Evolutionary conservation across 2,888 invertebrate genomes (phyloP), one percentile per base, ranked within the genome.

Genomic region (Aphidius colemani): DNA sequence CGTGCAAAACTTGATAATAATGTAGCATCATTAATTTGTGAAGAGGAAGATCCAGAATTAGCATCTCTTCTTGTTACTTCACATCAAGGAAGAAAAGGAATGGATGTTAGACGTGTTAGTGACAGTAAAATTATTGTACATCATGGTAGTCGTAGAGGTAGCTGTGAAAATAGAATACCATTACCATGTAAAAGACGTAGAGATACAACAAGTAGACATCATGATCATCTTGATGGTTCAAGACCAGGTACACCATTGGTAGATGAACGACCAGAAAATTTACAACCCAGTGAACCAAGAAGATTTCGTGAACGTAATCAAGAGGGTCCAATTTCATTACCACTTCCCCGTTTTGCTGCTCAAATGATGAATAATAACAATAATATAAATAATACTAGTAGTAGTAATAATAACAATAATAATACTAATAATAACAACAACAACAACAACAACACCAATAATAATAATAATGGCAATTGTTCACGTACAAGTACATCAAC

Each of bases 311-410:
- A 90, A 84, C 74, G 86, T 87, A 79, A 86, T 86, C 86, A 83
- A 79, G 87, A 82, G 66, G 87, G 89, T 10, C 92, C 94, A 44
- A 86, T 95, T 83, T 90, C 91, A 74, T 85, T 96, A 75, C 95
- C 96, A 30, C 84, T 96, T 73, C 96, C 96, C 49, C 90, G 92
- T 83, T 96, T 96, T 82, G 96, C 95, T 13, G 88, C 90, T 65
- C 88, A 88, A 78, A 86, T 91, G 81, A 69, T 82, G 71, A 82
- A 81, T 69, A 79, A 75, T 69, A 75, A 75, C 73, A 84, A 77
- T 66, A 69, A 67, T 63, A 59, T 63, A 61, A 63, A 64, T 55
- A 55, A 62, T 56, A 59, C 39, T 50, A 64, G 49, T 53, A 62
- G 61, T 43, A 59, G 56, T 61, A 79, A 71, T 78, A 64, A 72